These are phyloP conservation scores for Stegastes partitus DNA, from an alignment of 2,113 vertebrate species.

Conservation along the genomic window DNA sequence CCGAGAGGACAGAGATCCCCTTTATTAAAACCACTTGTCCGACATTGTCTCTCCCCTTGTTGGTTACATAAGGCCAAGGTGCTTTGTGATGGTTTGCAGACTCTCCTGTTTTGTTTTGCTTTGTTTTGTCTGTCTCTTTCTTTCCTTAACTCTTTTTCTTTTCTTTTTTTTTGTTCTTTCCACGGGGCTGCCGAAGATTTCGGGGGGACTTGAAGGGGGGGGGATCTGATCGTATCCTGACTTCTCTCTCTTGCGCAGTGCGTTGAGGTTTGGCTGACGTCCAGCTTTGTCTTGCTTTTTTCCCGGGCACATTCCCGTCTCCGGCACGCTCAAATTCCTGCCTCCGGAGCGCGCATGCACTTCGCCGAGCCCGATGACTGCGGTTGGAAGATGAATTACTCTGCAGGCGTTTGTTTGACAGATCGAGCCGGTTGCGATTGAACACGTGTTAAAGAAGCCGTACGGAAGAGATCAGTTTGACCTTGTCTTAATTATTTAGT, in stretches of 20 bases:
- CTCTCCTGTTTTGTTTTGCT: constrained; percentile 61
- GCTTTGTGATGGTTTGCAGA: constrained; percentile 75
- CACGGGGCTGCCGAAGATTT: constrained; percentile 51
- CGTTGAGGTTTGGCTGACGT: constrained; percentile 75
- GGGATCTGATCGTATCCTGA: constrained; percentile 67
- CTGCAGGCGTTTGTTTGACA: constrained; percentile 80
- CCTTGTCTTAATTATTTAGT: constrained; percentile 70
- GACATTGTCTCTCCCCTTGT: constrained; percentile 53
- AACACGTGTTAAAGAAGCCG: constrained; percentile 64
- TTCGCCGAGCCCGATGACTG: constrained; percentile 68
- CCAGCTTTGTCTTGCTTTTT: constrained; percentile 80
- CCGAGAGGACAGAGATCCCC: constrained; percentile 75
- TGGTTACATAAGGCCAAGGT: constrained; percentile 68
- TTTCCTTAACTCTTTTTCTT: constrained; percentile 21
- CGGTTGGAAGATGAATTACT: constrained; percentile 74
- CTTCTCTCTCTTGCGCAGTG: constrained; percentile 55
- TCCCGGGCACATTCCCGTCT: constrained; percentile 76
- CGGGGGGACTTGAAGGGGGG: constrained; percentile 32
- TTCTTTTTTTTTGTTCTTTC: constrained; percentile 29
- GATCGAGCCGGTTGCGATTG: constrained; percentile 63
- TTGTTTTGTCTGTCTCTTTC: constrained; percentile 67
- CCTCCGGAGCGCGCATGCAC: constrained; percentile 71
- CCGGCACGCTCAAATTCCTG: constrained; percentile 69
- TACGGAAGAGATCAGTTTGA: constrained; percentile 62
- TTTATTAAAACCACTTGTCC: constrained; percentile 82